Evolutionary conservation across 2,888 invertebrate genomes (phyloP), one percentile per base, ranked within the genome.

Genomic region (Cancer borealis): DNA sequence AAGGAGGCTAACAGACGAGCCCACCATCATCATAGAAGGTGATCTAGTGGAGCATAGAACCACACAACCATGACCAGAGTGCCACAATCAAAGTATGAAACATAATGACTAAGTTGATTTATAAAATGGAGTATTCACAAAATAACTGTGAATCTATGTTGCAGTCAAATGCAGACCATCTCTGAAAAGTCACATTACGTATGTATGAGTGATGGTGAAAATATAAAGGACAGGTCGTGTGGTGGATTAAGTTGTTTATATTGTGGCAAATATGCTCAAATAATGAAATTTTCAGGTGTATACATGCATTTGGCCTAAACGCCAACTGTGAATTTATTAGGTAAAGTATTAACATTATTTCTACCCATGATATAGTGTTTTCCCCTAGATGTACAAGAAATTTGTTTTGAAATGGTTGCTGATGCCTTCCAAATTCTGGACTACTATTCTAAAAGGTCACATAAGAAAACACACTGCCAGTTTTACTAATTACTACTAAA

Each of bases 1-100:
- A 95, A 95, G 93, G 95, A 95, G 92, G 95, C 95, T 54, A 95
- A 91, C 49, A 84, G 95, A 66, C 93, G 95, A 45, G 93, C 93
- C 47, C 93, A 93, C 93, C 95, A 93, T 21, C 95, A 93, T 87
- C 95, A 95, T 49, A 84, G 95, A 88, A 95, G 95, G 95, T 95
- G 95, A 95, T 95, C 95, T 46, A 88, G 93, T 79, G 93, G 93
- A 84, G 84, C 91, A 91, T 93, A 93, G 93, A 93, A 91, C 92
- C 92, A 54, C 92, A 92, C 94, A 49, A 79, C 94, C 92, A 88
- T 89, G 92, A 92, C 94, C 94, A 54, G 91, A 79, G 89, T 89
- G 92, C 92, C 94, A 92, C 94, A 94, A 89, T 94, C 92, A 92
- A 92, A 94, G 94, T 94, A 84, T 92, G 92, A 94, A 92, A 92